A percentile compares a stretch with the other conserved stretches of the same genome.
phyloP scores from a whole-genome alignment of 2,888 invertebrate genomes.

The Margaritifera margaritifera region DNA sequence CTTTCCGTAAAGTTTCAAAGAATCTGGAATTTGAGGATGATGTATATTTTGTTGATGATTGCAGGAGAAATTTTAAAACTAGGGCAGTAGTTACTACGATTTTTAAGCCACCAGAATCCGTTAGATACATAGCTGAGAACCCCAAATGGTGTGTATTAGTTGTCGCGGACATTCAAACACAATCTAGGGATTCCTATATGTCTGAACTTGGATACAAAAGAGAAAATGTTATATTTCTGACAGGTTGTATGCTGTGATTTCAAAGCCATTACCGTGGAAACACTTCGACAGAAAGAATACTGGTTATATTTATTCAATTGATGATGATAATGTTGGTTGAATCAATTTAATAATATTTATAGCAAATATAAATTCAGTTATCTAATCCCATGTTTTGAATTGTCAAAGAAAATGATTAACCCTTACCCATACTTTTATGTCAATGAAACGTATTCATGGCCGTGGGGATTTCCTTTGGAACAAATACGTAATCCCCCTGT shows the following conservation, averaged over 20 bases:
- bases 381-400: neutral
- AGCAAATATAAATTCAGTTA: neutral
- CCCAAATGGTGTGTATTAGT: constrained; percentile 6
- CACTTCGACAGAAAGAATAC: constrained; percentile 28
- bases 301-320: constrained; percentile 25
- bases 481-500: constrained; percentile 6
- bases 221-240: constrained; percentile 5
- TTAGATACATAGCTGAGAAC: neutral
- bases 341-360: no score
- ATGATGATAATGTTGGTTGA: constrained; percentile 15
- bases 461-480: constrained; percentile 16
- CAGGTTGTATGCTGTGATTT: constrained; percentile 5
- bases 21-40: no score
- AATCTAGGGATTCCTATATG: neutral
- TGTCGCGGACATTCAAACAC: constrained; percentile 6
- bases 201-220: neutral
- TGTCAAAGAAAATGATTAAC: constrained; percentile 11
- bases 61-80: neutral
- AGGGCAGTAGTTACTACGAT: constrained; percentile 14
- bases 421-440: constrained; percentile 21
- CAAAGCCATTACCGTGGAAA: constrained; percentile 11
- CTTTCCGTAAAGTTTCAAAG: no score
- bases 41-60: no score
- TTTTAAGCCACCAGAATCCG: constrained; percentile 8
- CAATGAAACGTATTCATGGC: constrained; percentile 7